Evolutionary conservation across 2,797 vertebrate genomes (phyloP), one percentile per base, ranked within the genome.

Genomic region (Artibeus lituratus): DNA sequence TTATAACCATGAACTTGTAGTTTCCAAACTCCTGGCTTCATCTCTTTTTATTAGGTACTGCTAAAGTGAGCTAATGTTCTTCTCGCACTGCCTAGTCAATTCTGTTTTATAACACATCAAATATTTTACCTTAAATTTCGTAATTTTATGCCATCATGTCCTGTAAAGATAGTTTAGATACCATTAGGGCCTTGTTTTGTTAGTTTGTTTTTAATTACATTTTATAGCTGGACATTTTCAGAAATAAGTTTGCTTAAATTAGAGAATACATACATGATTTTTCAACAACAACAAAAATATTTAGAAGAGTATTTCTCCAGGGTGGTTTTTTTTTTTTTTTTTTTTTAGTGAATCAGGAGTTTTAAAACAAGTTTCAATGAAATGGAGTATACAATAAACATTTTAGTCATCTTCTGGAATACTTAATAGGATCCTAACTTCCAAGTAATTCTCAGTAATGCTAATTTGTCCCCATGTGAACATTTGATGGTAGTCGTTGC

Each of bases 271-370:
- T 78, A 51, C 35, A 77, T 53, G 11, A 77, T 35, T 35, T 77
- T 77, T 53, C 21, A 77, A 21, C 24, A 73, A n/a, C 24, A 53
- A 70, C n/a, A 57, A 82, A 91, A 29, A 10, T 85, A 2, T 80
- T 88, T 14, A 69, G 14, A 93, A 91, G 51, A 65, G 9, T 86
- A 83, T 73, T 95, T 78, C 29, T 91, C 89, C n/a, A 96, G 59
- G 53, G 2, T 86, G 29, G 44, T 84, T 5, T 89, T 94, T 88
- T 83, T 76, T 69, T 42, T n/a, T n/a, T n/a, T 49, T 84, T 5
- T 91, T 94, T 86, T 83, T 76, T 69, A 87, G 10, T 85, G 84
- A 78, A 78, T 89, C 16, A 57, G 21, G n/a, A 95, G 6, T 84
- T 96, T 78, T 94, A 78, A 81, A 87, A 67, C 2, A 80, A 62